These are phyloP conservation scores for Magallana ariakensis DNA, from an alignment of 1,140 invertebrate genomes.

Conservation along the genomic window DNA sequence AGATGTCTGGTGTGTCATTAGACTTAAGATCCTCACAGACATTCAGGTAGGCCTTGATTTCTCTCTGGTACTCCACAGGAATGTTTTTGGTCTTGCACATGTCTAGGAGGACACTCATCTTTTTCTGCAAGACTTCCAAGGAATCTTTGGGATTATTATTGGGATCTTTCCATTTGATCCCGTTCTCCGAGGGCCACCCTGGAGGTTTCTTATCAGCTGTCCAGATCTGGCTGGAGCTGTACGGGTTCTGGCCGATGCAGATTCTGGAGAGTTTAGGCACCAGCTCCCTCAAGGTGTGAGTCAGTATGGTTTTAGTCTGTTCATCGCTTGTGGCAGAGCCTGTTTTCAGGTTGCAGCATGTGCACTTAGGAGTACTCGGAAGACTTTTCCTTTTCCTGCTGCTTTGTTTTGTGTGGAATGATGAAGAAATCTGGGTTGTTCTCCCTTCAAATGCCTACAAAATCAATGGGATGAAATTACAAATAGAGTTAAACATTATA, in stretches of 20 bases:
- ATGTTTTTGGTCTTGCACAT: conserved; percentile 53
- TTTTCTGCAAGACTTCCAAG: conserved; percentile 51
- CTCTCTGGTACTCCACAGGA: conserved; percentile 51
- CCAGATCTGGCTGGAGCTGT: conserved; percentile 56
- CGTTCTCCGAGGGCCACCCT: conserved; percentile 43
- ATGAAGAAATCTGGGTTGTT: conserved; percentile 33
- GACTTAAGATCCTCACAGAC: conserved; percentile 41
- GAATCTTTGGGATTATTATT: conserved; percentile 59
- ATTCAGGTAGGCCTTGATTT: conserved; percentile 49
- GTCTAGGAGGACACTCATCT: conserved; percentile 52
- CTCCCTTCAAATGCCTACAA: conserved; percentile 42
- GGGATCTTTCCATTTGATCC: conserved; percentile 53
- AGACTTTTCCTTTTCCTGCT: conserved; percentile 42
- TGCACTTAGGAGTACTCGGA: conserved; percentile 29
- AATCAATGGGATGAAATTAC: neutral
- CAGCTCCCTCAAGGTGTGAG: conserved; percentile 52
- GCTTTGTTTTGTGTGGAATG: conserved; percentile 44
- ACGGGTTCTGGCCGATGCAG: conserved; percentile 51
- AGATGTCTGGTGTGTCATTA: conserved; percentile 51
- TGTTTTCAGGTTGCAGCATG: conserved; percentile 46
- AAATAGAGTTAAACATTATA: no score
- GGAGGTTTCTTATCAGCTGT: conserved; percentile 52
- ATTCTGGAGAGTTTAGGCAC: conserved; percentile 56
- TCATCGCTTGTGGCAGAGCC: conserved; percentile 54
- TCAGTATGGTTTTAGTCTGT: conserved; percentile 56